Base-by-base conservation (phyloP, 2,888 invertebrate genomes). In the Drosophila neotestacea region DNA sequence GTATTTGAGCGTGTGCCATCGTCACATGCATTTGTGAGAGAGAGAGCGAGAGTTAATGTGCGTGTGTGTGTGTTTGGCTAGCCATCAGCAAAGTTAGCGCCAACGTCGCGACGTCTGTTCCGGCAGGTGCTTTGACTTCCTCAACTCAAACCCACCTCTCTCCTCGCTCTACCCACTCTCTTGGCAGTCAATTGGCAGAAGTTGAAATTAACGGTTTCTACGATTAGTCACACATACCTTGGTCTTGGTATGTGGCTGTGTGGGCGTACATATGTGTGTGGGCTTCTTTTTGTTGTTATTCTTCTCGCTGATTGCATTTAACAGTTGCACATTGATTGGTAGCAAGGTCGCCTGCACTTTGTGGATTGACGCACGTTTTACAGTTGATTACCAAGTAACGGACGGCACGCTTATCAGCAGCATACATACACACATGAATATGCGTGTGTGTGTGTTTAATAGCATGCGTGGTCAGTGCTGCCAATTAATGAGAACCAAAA, bases 91-190 rank as follows among this genome's bases (percentile, higher is more conserved):
- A 67, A 54, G 9, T 64, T 42, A 68, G 64, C 79, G 74, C 75
- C 79, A 67, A 74, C 52, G 51, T 27, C 54, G 30, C 52, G 55
- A 38, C 54, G 22, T 59, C 62, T 79, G 76, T 77, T 77, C 80
- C 77, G 77, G 79, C 77, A 77, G 79, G 66, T 77, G 79, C 55
- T 52, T 47, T 47, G 50, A 59, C 64, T 73, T 76, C 74, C 74
- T 63, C 44, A 28, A 34, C 6, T 28, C 48, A 32, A 22, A 32
- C 39, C 46, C n/a, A 4, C 16, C 10, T 0, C 44, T 56, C 34
- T 54, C 16, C 22, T n/a, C 42, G 11, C 48, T 22, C 27, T 30
- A 16, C 28, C 22, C 39, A 55, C 44, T 30, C 7, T 16, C 9
- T 36, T 5, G n/a, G 22, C 32, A 46, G 28, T 39, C 52, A 51